phyloP scores from a whole-genome alignment of 2,888 invertebrate species.

The Bedellia somnulentella region DNA sequence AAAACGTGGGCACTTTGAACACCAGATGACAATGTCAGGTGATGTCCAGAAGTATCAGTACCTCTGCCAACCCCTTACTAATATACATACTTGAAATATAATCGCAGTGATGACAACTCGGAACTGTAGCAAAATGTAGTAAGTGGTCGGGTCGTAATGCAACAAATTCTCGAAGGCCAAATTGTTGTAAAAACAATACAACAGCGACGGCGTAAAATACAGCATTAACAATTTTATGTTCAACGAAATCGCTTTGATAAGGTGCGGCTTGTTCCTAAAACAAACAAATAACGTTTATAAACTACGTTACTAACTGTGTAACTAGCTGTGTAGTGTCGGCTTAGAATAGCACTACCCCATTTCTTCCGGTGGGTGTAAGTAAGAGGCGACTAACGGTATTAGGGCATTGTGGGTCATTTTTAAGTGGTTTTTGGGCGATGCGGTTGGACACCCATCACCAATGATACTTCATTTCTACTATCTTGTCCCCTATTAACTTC shows the following conservation, averaged over 20 bases:
- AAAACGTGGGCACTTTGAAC: too few relatives aligned
- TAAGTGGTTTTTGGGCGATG: too few relatives aligned
- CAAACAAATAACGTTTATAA: conserved; percentile 13
- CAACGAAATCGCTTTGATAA: conserved; percentile 58
- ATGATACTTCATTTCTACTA: too few relatives aligned
- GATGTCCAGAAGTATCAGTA: too few relatives aligned
- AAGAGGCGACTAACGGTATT: too few relatives aligned
- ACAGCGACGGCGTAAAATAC: conserved; percentile 87
- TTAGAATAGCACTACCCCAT: too few relatives aligned
- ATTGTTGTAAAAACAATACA: conserved; percentile 95
- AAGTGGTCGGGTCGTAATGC: conserved; percentile 92
- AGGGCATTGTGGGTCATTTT: too few relatives aligned
- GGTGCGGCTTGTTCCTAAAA: conserved; percentile 65
- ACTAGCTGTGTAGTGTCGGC: too few relatives aligned
- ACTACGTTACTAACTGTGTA: not conserved
- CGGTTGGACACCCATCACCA: too few relatives aligned
- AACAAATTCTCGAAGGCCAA: conserved; percentile 88
- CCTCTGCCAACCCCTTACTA: not conserved
- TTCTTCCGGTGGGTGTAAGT: too few relatives aligned
- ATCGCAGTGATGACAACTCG: conserved; percentile 91
- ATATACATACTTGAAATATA: conserved; percentile 78
- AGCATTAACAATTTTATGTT: conserved; percentile 70
- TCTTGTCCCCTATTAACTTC: too few relatives aligned
- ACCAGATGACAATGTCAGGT: too few relatives aligned
- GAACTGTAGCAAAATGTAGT: conserved; percentile 86